phyloP scores from a whole-genome alignment of 2,888 invertebrate species.

The Drymonia ruficornis region DNA sequence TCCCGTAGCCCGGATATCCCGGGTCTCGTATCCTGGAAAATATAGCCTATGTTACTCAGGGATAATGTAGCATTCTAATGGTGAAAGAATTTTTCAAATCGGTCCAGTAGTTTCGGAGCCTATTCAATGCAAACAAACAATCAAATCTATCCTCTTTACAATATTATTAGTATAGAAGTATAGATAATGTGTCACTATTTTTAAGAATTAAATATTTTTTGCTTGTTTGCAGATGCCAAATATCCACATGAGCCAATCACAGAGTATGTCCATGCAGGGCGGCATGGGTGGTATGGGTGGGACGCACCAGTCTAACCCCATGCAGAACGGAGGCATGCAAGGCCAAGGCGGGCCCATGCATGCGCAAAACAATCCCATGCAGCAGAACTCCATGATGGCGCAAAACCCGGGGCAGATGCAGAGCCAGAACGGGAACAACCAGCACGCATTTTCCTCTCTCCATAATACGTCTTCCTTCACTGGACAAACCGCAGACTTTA shows the following conservation, averaged over 20 bases:
- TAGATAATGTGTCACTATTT: too few species aligned
- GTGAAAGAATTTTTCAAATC: too few species aligned
- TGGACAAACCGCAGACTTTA: constrained; percentile 87
- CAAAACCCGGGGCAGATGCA: constrained; percentile 48
- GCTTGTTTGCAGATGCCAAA: constrained; percentile 83
- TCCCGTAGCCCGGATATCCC: too few species aligned
- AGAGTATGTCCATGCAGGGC: constrained; percentile 85
- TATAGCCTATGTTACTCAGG: too few species aligned
- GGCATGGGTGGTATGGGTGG: constrained; percentile 53
- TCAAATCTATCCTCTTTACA: too few species aligned
- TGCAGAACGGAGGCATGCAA: constrained; percentile 54
- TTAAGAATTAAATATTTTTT: background rate
- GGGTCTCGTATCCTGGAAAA: too few species aligned
- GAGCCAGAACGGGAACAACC: constrained; percentile 35
- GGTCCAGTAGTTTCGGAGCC: too few species aligned
- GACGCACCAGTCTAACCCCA: constrained; percentile 51
- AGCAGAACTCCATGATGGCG: constrained; percentile 56
- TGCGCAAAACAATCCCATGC: constrained; percentile 45
- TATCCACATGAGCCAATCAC: constrained; percentile 89
- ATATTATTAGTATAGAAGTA: too few species aligned
- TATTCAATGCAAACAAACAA: too few species aligned
- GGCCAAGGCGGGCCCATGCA: constrained; percentile 52
- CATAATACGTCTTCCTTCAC: constrained; percentile 75
- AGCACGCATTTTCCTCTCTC: constrained; percentile 62
- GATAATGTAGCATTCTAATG: too few species aligned